These are phyloP conservation scores for Empis stercorea DNA, from an alignment of 2,888 invertebrate genomes.

Conservation along the genomic window DNA sequence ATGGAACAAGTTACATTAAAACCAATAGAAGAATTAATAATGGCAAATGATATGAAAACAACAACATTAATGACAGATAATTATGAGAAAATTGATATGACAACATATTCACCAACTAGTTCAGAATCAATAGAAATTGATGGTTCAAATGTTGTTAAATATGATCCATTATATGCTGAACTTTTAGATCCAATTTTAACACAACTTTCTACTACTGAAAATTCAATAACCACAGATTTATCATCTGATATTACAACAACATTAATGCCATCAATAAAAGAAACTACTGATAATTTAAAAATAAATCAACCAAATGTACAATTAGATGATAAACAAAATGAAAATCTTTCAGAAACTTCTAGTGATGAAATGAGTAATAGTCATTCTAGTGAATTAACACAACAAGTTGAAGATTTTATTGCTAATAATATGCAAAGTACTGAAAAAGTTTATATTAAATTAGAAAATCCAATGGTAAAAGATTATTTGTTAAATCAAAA, in stretches of 20 bases:
- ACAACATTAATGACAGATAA: conserved; percentile 14
- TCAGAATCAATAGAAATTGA: conserved; percentile 5
- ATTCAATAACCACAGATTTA: not conserved
- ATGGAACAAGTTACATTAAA: not conserved
- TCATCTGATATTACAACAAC: not conserved
- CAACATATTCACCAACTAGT: conserved; percentile 13
- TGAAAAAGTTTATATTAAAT: conserved; percentile 1
- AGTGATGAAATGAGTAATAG: not conserved
- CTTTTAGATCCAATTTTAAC: conserved; percentile 22
- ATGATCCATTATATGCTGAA: conserved; percentile 23
- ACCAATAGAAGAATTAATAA: conserved; percentile 9
- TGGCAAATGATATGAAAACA: conserved; percentile 5
- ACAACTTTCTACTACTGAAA: conserved; percentile 17
- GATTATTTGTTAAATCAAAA: conserved; percentile 5
- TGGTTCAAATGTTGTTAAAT: conserved; percentile 19
- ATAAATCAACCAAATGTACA: no score
- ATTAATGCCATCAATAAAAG: not conserved
- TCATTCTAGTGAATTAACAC: not conserved
- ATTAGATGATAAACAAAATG: not conserved
- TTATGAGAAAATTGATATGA: conserved; percentile 18
- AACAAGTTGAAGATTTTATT: not conserved
- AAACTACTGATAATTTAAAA: no score
- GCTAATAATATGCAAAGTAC: no score
- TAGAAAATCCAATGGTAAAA: conserved; percentile 8
- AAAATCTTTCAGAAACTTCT: not conserved